These are phyloP conservation scores for Macaria liturata DNA, from an alignment of 2,888 invertebrate species.

Conservation along the genomic window DNA sequence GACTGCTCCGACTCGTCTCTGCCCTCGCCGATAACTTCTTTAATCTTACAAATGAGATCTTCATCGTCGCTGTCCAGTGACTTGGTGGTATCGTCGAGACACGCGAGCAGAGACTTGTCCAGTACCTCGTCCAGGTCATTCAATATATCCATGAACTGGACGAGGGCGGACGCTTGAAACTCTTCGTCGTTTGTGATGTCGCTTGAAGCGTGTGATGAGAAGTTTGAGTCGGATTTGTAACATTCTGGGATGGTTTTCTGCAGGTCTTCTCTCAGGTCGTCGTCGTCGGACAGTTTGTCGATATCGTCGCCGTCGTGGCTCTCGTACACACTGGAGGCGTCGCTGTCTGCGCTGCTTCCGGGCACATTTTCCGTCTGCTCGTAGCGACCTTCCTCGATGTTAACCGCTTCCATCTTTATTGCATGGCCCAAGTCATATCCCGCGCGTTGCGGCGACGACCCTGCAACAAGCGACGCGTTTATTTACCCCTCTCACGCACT, in stretches of 20 bases:
- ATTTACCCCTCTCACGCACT: slow-evolving; percentile 7
- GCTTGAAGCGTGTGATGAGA: slow-evolving; percentile 67
- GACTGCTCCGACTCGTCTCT: slow-evolving; percentile 49
- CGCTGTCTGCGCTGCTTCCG: slow-evolving; percentile 66
- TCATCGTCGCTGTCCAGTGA: slow-evolving; percentile 71
- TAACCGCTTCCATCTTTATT: slow-evolving; percentile 76
- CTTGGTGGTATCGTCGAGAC: slow-evolving; percentile 67
- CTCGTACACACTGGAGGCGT: slow-evolving; percentile 60
- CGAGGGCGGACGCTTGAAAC: slow-evolving; percentile 75
- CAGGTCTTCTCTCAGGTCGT: slow-evolving; percentile 70
- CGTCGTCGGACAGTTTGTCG: slow-evolving; percentile 66
- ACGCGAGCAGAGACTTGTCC: slow-evolving; percentile 77
- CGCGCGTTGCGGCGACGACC: slow-evolving; percentile 62
- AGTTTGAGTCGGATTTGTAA: slow-evolving; percentile 75
- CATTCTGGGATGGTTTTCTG: slow-evolving; percentile 75
- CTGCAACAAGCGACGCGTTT: slow-evolving; percentile 59
- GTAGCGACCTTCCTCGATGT: slow-evolving; percentile 67
- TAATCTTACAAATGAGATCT: slow-evolving; percentile 75
- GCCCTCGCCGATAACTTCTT: slow-evolving; percentile 61
- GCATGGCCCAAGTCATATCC: slow-evolving; percentile 76
- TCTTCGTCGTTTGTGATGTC: slow-evolving; percentile 75
- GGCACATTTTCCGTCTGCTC: slow-evolving; percentile 66
- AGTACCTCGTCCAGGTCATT: slow-evolving; percentile 84
- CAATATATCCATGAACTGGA: slow-evolving; percentile 81
- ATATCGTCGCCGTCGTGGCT: slow-evolving; percentile 60